Conservation (phyloP, 2,797 vertebrate species). For the Phalanger gymnotis region DNA sequence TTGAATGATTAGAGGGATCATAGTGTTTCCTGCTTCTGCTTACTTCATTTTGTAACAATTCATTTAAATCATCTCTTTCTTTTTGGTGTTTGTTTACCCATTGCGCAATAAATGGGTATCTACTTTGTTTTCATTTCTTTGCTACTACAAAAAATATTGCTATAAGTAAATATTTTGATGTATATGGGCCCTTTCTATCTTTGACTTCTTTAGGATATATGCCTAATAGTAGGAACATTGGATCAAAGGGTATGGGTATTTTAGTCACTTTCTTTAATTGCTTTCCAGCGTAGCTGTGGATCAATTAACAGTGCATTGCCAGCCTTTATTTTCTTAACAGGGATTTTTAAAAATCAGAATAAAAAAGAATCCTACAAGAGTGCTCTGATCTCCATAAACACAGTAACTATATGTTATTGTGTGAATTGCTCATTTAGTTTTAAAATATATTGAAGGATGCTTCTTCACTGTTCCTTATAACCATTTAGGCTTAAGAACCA, state of each 20-base stretch:
- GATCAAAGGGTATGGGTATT: not conserved
- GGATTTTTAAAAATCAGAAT: not conserved
- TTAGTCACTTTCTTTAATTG: not conserved
- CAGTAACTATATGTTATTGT: not conserved
- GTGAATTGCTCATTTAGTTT: not conserved
- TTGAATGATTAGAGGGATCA: not conserved
- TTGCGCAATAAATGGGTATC: not conserved
- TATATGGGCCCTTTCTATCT: not conserved
- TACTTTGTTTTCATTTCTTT: not conserved
- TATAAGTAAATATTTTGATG: not conserved
- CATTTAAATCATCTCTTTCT: not conserved
- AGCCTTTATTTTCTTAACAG: not conserved
- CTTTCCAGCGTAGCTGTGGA: not conserved
- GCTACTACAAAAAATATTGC: not conserved
- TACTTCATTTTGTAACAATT: not conserved
- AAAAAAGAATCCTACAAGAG: not conserved
- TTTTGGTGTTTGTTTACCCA: not conserved
- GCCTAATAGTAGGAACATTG: not conserved
- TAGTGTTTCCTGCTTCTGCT: not conserved
- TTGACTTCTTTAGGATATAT: not conserved
- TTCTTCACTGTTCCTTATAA: not conserved
- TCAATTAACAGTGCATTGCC: not conserved
- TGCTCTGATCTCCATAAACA: not conserved
- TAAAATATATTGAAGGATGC: not conserved
- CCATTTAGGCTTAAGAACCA: not conserved